Base-by-base conservation (phyloP, 2,888 invertebrate genomes). In the Anarsia innoxiella region DNA sequence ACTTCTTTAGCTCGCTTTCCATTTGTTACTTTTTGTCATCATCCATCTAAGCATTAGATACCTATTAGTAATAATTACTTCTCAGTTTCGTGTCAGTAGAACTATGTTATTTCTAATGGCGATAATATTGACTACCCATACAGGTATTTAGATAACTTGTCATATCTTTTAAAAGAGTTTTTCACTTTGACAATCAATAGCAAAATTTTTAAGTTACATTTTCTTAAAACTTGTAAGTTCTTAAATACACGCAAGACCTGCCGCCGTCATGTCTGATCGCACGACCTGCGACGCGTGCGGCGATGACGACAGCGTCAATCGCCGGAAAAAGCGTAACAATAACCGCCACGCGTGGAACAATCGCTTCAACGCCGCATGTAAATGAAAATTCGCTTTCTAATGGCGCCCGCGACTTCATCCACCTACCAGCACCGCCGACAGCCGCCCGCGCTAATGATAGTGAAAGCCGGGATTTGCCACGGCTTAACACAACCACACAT, bases 331-430 rank as follows among this genome's bases (percentile, higher is more conserved):
- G 46, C 51, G 40, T 51, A 64, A 67, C 67, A 67, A 67, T 66
- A 44, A 9, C 23, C n/a, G 15, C n/a, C n/a, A n/a, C n/a, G 23
- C 30, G 23, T 13, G 31, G 38, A 36, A 40, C 44, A 42, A 42
- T 39, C 23, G 33, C 32, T 25, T 40, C 38, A 62, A 66, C 68
- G 77, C 71, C 65, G 67, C 71, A 69, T 77, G 56, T 69, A 62
- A 68, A 66, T 66, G 66, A 62, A 66, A 69, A 64, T 64, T 61
- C 61, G 63, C 78, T 80, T 79, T 79, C 79, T 79, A 80, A 70
- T 66, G 66, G 49, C 48, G 49, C 48, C 46, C 31, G 31, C 31
- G 2, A 12, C n/a, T 9, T 10, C n/a, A n/a, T n/a, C n/a, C n/a
- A n/a, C n/a, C n/a, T n/a, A n/a, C n/a, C 14, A 6, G 2, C 14